Evolutionary conservation across 2,113 vertebrate genomes (phyloP).

Genomic region (Dipodomys spectabilis): DNA sequence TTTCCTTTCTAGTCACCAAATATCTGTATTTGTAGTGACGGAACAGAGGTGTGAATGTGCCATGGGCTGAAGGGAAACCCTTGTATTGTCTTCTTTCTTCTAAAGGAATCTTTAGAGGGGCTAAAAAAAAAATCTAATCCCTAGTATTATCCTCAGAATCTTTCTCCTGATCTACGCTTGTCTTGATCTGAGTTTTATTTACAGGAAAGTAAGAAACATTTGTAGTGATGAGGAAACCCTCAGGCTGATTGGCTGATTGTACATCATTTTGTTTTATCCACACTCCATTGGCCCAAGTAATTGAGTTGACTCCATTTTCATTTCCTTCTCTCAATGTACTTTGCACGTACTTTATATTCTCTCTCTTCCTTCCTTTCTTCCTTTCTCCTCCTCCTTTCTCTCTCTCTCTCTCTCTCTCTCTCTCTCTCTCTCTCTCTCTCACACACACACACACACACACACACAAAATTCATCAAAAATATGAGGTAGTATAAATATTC

Average conservation of each 20-base stretch:
- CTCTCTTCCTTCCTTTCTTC: not conserved
- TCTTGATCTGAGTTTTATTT: not conserved
- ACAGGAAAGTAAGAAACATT: not conserved
- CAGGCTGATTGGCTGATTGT: not conserved
- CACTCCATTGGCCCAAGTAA: slow-evolving; percentile 30
- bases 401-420: too few relatives aligned
- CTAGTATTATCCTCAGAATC: slow-evolving; percentile 21
- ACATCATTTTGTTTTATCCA: slow-evolving; percentile 10
- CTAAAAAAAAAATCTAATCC: slow-evolving; percentile 3
- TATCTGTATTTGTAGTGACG: not conserved
- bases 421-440: not conserved
- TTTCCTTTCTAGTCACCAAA: not conserved
- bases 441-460: not conserved
- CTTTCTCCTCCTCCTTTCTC: too few relatives aligned
- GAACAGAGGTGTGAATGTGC: not conserved
- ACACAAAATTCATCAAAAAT: slow-evolving; percentile 31
- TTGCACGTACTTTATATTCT: too few relatives aligned
- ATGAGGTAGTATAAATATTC: not conserved
- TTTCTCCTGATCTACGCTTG: slow-evolving; percentile 11
- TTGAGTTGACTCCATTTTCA: slow-evolving; percentile 11
- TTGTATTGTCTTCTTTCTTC: not conserved
- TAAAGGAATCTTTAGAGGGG: not conserved
- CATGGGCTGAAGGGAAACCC: not conserved
- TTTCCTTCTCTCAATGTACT: not conserved
- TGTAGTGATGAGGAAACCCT: not conserved